These are phyloP conservation scores for Scylla paramamosain DNA, from an alignment of 1,140 invertebrate species.

Conservation along the genomic window DNA sequence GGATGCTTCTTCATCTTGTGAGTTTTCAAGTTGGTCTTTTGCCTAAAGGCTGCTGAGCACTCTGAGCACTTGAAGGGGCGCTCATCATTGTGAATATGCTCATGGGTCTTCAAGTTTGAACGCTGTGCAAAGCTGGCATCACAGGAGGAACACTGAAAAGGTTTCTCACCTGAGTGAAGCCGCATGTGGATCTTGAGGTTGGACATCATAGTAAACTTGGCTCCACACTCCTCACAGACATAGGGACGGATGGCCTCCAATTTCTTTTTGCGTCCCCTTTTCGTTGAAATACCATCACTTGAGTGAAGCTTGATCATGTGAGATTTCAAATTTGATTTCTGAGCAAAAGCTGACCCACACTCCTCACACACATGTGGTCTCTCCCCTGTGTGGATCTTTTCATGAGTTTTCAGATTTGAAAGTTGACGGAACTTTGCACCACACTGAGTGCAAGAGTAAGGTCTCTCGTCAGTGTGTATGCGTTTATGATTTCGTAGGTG, in stretches of 20 bases:
- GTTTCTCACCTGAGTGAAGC: slow-evolving; percentile 77
- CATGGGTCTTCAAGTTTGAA: slow-evolving; percentile 92
- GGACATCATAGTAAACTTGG: slow-evolving; percentile 76
- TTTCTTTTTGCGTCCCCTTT: slow-evolving; percentile 74
- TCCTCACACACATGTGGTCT: slow-evolving; percentile 84
- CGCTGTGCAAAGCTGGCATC: slow-evolving; percentile 93
- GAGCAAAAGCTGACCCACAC: slow-evolving; percentile 86
- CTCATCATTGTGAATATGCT: slow-evolving; percentile 93
- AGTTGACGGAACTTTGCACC: slow-evolving; percentile 77
- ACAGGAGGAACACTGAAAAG: slow-evolving; percentile 87
- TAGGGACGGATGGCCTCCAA: slow-evolving; percentile 77
- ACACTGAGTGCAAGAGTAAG: slow-evolving; percentile 77
- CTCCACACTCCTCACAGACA: slow-evolving; percentile 77
- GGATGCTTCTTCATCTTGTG: slow-evolving; percentile 77
- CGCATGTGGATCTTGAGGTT: slow-evolving; percentile 76
- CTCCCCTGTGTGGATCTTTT: slow-evolving; percentile 83
- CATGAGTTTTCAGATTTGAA: slow-evolving; percentile 79
- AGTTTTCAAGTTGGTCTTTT: slow-evolving; percentile 76
- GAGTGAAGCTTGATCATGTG: slow-evolving; percentile 77
- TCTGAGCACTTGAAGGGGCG: slow-evolving; percentile 92
- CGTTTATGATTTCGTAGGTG: slow-evolving; percentile 77
- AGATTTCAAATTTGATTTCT: slow-evolving; percentile 82
- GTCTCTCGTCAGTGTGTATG: slow-evolving; percentile 79
- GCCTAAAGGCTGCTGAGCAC: slow-evolving; percentile 88
- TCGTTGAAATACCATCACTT: slow-evolving; percentile 57